phyloP scores from a whole-genome alignment of 2,113 vertebrate species.

The Peromyscus polionotus region DNA sequence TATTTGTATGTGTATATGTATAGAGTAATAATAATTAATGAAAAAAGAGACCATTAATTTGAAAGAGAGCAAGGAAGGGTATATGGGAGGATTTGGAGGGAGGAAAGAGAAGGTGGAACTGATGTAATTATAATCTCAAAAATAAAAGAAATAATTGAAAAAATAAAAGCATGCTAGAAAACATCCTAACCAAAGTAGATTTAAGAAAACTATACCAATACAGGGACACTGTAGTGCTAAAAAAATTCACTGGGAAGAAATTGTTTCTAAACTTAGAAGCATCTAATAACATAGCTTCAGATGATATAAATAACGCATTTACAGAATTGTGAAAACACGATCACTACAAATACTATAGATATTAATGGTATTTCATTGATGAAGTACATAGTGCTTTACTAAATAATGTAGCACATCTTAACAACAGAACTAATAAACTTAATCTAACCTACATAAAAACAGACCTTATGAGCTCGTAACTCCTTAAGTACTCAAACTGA shows the following conservation, averaged over 20 bases:
- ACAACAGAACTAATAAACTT: constrained; percentile 40
- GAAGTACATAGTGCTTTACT: not conserved
- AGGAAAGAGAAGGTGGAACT: not conserved
- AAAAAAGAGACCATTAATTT: not conserved
- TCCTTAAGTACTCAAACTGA: not conserved
- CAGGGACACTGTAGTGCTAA: not conserved
- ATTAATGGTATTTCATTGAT: not conserved
- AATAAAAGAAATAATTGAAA: not conserved
- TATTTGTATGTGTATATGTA: not conserved
- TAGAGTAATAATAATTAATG: not conserved
- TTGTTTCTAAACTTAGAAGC: not conserved
- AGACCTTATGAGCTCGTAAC: not conserved
- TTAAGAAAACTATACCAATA: not conserved
- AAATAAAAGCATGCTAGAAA: not conserved
- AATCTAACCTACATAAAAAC: not conserved
- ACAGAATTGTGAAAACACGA: not conserved
- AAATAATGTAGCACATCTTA: not conserved
- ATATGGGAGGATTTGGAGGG: not conserved
- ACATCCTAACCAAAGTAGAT: not conserved
- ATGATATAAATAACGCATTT: constrained; percentile 16
- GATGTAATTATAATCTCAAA: not conserved
- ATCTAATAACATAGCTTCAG: not conserved
- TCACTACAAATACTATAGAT: not conserved
- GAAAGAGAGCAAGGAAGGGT: not conserved
- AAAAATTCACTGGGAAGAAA: constrained; percentile 19